phyloP scores from a whole-genome alignment of 2,113 vertebrate species.

The Natator depressus region DNA sequence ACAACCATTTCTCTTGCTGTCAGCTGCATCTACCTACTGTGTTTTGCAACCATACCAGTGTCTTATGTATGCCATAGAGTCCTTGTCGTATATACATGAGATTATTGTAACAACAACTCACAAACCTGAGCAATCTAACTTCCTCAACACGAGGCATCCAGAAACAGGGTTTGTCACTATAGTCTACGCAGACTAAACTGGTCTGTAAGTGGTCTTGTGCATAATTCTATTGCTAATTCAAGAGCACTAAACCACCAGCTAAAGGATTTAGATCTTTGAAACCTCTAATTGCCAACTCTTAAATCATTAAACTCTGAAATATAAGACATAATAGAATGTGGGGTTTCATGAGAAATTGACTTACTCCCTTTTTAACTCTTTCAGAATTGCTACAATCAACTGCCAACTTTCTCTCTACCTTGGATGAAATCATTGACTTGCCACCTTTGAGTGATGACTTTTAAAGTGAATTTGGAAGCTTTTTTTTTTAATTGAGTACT shows the following conservation, averaged over 20 bases:
- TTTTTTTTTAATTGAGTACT: conserved; percentile 2
- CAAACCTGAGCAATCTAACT: too few species aligned
- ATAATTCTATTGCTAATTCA: neutral
- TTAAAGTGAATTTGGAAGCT: conserved; percentile 10
- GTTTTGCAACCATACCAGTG: neutral
- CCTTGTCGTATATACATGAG: too few species aligned
- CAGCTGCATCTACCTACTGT: neutral
- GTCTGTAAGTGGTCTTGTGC: neutral
- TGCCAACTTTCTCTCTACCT: conserved; percentile 68
- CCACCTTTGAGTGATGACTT: conserved; percentile 61
- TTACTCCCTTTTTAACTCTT: conserved; percentile 26
- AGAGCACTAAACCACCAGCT: neutral
- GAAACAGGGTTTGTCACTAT: neutral
- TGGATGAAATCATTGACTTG: conserved; percentile 78
- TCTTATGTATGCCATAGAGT: too few species aligned
- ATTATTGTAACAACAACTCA: too few species aligned
- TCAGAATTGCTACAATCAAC: conserved; percentile 70
- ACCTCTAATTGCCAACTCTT: neutral
- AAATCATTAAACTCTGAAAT: neutral
- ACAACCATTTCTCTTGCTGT: neutral
- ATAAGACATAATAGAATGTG: too few species aligned
- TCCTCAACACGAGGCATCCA: neutral
- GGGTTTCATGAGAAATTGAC: neutral
- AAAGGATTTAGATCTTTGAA: neutral
- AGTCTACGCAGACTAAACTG: neutral